These are phyloP conservation scores for Capra hircus DNA, from an alignment of 2,113 vertebrate species.

Conservation along the genomic window DNA sequence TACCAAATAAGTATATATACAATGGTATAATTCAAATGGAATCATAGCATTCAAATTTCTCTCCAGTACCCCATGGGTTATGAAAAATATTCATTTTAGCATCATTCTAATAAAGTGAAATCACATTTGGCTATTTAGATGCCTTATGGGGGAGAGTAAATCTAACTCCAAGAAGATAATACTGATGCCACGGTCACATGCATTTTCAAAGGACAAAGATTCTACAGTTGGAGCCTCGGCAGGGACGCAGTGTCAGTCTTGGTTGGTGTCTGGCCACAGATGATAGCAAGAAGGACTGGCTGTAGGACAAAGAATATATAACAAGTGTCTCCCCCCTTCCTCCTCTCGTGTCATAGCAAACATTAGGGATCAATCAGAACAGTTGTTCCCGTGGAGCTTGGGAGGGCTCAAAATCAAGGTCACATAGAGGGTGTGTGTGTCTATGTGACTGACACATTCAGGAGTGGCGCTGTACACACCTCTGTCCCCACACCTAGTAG, in stretches of 20 bases:
- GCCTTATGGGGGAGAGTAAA: neutral
- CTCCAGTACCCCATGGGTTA: neutral
- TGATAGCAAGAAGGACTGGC: neutral
- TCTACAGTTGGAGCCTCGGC: neutral
- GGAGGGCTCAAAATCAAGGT: neutral
- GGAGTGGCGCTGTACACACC: rapidly evolving
- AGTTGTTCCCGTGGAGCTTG: neutral
- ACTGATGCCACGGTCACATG: neutral
- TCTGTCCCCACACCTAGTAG: neutral
- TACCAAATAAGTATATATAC: neutral
- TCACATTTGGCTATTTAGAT: neutral
- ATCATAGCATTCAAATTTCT: neutral
- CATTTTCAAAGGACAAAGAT: neutral
- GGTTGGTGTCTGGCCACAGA: neutral
- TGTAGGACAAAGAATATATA: neutral
- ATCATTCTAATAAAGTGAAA: neutral
- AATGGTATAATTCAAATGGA: neutral
- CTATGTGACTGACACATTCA: neutral
- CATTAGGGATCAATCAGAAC: neutral
- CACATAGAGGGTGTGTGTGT: neutral
- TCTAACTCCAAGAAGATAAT: neutral
- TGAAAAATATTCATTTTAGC: neutral
- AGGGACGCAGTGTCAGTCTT: neutral
- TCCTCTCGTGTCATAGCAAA: neutral
- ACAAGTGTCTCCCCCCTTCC: neutral